phyloP scores from a whole-genome alignment of 2,888 invertebrate species.

The Fissipunctia ypsillon region DNA sequence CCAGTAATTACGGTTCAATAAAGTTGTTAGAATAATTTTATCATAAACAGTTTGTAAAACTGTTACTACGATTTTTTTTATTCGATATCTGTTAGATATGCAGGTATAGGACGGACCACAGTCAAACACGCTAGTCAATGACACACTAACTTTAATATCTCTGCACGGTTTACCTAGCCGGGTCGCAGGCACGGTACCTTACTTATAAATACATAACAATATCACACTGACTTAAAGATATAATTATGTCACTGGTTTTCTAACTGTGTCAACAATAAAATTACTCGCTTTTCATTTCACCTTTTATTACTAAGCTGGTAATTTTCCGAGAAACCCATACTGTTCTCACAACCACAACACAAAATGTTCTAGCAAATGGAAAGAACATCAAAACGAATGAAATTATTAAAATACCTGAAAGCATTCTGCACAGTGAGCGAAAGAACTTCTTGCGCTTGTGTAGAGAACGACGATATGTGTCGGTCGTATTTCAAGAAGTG shows the following conservation, averaged over 20 bases:
- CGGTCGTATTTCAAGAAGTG: conserved; percentile 99
- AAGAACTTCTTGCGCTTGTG: conserved; percentile 97
- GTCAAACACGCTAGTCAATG: no score
- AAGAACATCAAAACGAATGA: neutral
- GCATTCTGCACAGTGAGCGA: conserved; percentile 98
- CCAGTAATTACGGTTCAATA: neutral
- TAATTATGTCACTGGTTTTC: neutral
- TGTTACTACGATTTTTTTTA: neutral
- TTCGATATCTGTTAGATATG: no score
- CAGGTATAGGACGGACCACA: no score
- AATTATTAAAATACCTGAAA: conserved; percentile 90
- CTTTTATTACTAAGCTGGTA: neutral
- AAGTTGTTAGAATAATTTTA: neutral
- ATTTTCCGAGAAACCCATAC: conserved; percentile 2
- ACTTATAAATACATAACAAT: no score
- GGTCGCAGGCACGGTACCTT: no score
- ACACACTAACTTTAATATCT: no score
- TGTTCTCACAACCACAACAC: neutral
- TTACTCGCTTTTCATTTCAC: neutral
- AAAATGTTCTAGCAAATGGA: neutral
- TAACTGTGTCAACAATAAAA: neutral
- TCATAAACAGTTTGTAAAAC: neutral
- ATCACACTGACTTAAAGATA: no score
- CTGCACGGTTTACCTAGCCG: no score
- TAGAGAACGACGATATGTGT: conserved; percentile 97